phyloP scores from a whole-genome alignment of 2,797 vertebrate genomes.

The Vespertilio murinus region DNA sequence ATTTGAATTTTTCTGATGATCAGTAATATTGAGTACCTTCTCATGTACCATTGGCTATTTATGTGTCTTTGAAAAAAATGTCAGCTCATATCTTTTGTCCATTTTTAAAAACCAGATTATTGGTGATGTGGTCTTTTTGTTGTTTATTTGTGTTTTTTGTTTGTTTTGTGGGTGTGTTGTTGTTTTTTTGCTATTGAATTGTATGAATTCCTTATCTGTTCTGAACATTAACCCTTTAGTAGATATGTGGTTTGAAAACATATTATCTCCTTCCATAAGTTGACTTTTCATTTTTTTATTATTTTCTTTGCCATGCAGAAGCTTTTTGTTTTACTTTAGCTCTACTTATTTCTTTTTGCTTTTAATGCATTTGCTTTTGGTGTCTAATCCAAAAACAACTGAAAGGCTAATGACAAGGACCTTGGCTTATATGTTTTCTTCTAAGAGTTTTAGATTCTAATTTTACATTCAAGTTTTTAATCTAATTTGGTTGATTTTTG shows the following conservation, averaged over 20 bases:
- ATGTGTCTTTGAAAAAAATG: not conserved
- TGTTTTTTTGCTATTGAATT: not conserved
- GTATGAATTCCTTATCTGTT: not conserved
- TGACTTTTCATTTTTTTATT: not conserved
- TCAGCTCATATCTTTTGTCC: not conserved
- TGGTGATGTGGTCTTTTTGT: not conserved
- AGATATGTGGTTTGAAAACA: not conserved
- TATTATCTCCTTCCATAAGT: not conserved
- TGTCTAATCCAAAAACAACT: not conserved
- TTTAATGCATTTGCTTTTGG: not conserved
- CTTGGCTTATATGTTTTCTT: not conserved
- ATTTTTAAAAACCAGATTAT: not conserved
- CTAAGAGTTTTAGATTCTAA: not conserved
- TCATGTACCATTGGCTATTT: not conserved
- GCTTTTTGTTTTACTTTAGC: not conserved
- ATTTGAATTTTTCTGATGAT: not conserved
- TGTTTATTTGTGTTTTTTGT: not conserved
- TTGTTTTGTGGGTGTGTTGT: too few species aligned
- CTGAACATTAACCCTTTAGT: not conserved
- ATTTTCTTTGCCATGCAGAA: not conserved
- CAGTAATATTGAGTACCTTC: not conserved
- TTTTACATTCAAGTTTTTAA: not conserved
- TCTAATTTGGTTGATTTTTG: not conserved
- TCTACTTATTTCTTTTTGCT: not conserved
- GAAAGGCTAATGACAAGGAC: not conserved